Conservation (phyloP, 2,888 invertebrate genomes). For the Keiferia lycopersicella region DNA sequence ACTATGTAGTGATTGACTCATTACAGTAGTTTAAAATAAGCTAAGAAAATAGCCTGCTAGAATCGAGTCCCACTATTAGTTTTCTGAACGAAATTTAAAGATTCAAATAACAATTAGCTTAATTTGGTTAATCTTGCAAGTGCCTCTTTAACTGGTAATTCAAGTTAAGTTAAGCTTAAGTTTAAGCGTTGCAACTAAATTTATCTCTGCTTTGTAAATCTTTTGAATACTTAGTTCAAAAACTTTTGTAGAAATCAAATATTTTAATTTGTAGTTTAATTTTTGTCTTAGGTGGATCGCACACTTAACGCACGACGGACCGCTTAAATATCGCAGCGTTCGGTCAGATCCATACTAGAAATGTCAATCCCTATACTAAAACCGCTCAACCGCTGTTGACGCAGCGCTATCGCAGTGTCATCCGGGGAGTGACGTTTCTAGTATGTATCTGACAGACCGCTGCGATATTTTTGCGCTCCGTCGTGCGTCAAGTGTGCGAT, state of each 20-base stretch:
- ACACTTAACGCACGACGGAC: no score
- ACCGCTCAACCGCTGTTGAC: no score
- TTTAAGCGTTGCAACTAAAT: not conserved
- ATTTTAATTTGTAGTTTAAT: not conserved
- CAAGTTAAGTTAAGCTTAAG: not conserved
- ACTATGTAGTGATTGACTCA: no score
- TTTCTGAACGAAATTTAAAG: conserved; percentile 5
- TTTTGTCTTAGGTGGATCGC: no score
- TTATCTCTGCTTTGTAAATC: not conserved
- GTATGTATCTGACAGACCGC: no score
- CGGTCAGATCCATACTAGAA: no score
- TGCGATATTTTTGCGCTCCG: no score
- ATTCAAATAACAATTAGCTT: conserved; percentile 1
- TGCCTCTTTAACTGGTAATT: conserved; percentile 3
- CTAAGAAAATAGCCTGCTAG: not conserved
- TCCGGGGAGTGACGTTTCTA: no score
- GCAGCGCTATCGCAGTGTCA: no score
- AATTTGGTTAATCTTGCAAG: not conserved
- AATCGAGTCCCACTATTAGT: conserved; percentile 11
- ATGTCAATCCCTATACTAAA: no score
- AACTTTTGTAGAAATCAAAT: not conserved
- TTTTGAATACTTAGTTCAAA: not conserved
- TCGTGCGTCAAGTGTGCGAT: no score
- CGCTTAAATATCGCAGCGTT: no score
- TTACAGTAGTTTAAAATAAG: not conserved